Base-by-base conservation (phyloP, 1,140 invertebrate species). In the Hestina assimilis region DNA sequence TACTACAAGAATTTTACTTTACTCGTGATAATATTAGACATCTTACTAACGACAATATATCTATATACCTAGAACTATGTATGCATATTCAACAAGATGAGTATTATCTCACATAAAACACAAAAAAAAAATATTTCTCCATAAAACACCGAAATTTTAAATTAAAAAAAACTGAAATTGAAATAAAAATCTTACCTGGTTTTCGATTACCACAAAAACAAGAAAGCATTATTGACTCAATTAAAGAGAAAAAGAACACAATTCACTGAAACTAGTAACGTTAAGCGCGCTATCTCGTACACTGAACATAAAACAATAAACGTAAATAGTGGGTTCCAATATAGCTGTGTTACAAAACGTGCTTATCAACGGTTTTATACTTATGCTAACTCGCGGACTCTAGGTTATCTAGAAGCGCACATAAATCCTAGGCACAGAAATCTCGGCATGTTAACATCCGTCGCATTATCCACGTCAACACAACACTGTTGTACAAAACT, bases 261-360 rank as follows among this genome's bases (percentile, higher is more conserved):
- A 64, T 35, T 48, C 63, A 67, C 52, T 60, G 68, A 72, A 71
- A 82, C 75, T 72, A 71, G 74, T 69, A 72, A 70, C 75, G 57
- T 64, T 62, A 59, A 61, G 64, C 69, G 67, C 79, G 70, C 63
- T 76, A 72, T 74, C 70, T 74, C 70, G 56, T 66, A 73, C 59
- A 85, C 83, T 83, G 83, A 83, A 82, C 63, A 73, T 54, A 69
- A 67, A 68, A 79, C 71, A 76, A 75, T 72, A 68, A 64, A 60
- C 71, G 70, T 69, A 72, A 74, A 72, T 59, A 68, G 64, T 59
- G 23, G 66, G 69, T 70, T 71, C 63, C 66, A 69, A 69, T 72
- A 72, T 62, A 54, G 47, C 60, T 57, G 56, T 61, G 56, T 28
- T 35, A 6, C 11, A 29, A 72, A 74, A 77, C 72, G 69, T 71